These are phyloP conservation scores for Caenorhabditis japonica DNA, from an alignment of 2,888 invertebrate species.

Conservation along the genomic window DNA sequence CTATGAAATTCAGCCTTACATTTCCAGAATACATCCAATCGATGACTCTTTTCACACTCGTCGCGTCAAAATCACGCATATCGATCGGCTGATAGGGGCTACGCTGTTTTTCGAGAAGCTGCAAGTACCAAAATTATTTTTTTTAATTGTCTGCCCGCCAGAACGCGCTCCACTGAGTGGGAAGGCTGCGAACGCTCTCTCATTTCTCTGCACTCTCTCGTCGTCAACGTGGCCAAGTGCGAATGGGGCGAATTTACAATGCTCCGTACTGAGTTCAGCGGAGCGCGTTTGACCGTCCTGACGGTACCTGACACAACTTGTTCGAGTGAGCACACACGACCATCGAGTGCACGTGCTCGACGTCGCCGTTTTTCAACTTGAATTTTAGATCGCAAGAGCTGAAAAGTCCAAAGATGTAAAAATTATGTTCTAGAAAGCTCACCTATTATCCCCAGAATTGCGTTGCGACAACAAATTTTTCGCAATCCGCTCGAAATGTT, in stretches of 20 bases:
- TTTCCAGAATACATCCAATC: conserved; percentile 56
- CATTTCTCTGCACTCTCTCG: too few species aligned
- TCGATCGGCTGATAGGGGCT: conserved; percentile 29
- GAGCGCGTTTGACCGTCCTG: too few species aligned
- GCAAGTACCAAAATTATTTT: too few species aligned
- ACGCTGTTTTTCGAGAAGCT: conserved; percentile 20
- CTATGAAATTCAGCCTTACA: too few species aligned
- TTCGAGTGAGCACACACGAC: background rate
- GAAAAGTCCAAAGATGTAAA: too few species aligned
- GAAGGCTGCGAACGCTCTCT: too few species aligned
- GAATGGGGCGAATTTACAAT: too few species aligned
- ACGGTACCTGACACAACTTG: background rate
- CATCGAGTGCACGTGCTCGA: conserved; percentile 23
- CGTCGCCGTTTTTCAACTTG: conserved; percentile 18
- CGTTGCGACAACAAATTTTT: conserved; percentile 12
- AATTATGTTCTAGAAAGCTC: too few species aligned
- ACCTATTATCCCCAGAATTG: conserved; percentile 5
- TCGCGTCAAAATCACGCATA: conserved; percentile 23
- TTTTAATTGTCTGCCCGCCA: too few species aligned
- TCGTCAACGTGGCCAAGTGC: too few species aligned
- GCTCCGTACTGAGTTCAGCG: too few species aligned
- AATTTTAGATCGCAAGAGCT: conserved; percentile 39
- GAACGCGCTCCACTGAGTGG: too few species aligned
- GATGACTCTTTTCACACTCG: conserved; percentile 26
- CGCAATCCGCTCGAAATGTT: conserved; percentile 29